Conservation (phyloP, 2,888 invertebrate genomes). For the Morpho achilles region DNA sequence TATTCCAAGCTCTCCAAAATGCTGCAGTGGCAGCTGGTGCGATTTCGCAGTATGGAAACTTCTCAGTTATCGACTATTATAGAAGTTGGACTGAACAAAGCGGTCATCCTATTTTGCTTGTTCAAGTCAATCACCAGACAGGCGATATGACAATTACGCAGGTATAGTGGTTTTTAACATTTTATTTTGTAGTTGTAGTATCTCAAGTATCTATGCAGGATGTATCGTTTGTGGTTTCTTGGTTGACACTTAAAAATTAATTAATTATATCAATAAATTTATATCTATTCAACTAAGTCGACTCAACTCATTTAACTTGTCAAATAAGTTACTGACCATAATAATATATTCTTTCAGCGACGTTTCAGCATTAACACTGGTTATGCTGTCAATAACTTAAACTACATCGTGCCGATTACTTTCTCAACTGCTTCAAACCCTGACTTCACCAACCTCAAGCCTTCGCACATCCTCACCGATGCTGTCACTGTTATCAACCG, state of each 20-base stretch:
- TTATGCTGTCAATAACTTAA: conserved; percentile 39
- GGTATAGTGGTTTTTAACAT: conserved; percentile 36
- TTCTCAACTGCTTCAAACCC: conserved; percentile 60
- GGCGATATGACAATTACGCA: conserved; percentile 63
- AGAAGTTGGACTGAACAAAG: conserved; percentile 76
- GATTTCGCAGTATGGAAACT: conserved; percentile 51
- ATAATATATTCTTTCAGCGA: conserved; percentile 44
- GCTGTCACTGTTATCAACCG: conserved; percentile 49
- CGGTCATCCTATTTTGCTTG: conserved; percentile 80
- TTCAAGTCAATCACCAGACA: conserved; percentile 65
- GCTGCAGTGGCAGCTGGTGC: conserved; percentile 41
- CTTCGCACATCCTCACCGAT: conserved; percentile 53
- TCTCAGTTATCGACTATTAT: conserved; percentile 60
- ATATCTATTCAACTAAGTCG: neutral
- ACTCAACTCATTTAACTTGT: neutral
- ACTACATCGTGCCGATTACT: conserved; percentile 65
- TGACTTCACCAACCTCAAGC: conserved; percentile 61
- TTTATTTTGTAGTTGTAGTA: too few relatives aligned
- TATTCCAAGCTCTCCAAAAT: conserved; percentile 68
- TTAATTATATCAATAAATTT: neutral
- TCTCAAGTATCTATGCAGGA: too few relatives aligned
- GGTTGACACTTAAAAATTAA: neutral
- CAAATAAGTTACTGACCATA: neutral
- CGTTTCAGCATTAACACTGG: conserved; percentile 72
- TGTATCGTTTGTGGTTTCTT: neutral